A percentile compares a stretch with the other conserved stretches of the same genome.
Evolutionary conservation across 2,888 invertebrate genomes (phyloP).

Genomic region (Drosophila differens): DNA sequence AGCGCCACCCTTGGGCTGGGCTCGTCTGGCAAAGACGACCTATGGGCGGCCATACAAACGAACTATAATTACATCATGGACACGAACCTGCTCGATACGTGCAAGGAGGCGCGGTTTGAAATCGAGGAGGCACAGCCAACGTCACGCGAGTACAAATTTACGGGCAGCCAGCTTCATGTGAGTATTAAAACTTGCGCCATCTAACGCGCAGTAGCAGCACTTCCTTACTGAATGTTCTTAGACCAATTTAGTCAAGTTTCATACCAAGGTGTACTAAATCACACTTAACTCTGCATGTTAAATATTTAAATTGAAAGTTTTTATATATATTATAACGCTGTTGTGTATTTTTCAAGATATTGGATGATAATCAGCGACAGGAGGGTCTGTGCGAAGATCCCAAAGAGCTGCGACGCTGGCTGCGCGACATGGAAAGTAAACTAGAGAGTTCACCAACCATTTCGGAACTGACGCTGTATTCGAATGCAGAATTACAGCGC

Average conservation of each 20-base stretch:
- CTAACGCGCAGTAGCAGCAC: slow-evolving; percentile 5
- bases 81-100: slow-evolving; percentile 95
- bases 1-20: slow-evolving; percentile 83
- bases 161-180: slow-evolving; percentile 53
- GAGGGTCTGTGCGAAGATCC: slow-evolving; percentile 84
- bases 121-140: slow-evolving; percentile 75
- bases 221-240: not conserved
- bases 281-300: not conserved
- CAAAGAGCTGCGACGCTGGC: slow-evolving; percentile 91
- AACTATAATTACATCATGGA: slow-evolving; percentile 98
- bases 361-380: slow-evolving; percentile 79
- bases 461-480: slow-evolving; percentile 89
- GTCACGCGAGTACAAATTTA: slow-evolving; percentile 52
- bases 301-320: too few relatives aligned
- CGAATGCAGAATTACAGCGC: slow-evolving; percentile 90
- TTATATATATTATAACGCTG: too few relatives aligned
- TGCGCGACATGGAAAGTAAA: slow-evolving; percentile 93
- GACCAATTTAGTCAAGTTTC: not conserved
- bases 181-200: slow-evolving; percentile 24
- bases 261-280: not conserved
- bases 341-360: slow-evolving; percentile 62
- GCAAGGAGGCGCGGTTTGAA: slow-evolving; percentile 88
- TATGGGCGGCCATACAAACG: slow-evolving; percentile 95
- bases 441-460: slow-evolving; percentile 90
- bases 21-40: slow-evolving; percentile 90